These are phyloP conservation scores for Coregonus clupeaformis DNA, from an alignment of 2,113 vertebrate species.

Conservation along the genomic window DNA sequence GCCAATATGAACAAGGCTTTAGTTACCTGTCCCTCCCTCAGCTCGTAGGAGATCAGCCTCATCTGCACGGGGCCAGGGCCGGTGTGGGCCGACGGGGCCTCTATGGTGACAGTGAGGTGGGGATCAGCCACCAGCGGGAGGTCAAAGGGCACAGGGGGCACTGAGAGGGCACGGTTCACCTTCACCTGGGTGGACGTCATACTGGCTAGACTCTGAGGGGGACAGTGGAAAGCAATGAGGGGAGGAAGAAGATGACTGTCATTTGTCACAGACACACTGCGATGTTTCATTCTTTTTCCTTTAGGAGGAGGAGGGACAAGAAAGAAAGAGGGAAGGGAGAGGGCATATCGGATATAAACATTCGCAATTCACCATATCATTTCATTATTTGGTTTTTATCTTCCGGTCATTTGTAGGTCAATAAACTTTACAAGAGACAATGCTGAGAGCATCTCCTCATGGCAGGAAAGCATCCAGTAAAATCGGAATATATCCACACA, in stretches of 20 bases:
- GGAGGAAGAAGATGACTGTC: slow-evolving; percentile 1
- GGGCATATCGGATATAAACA: slow-evolving; percentile 55
- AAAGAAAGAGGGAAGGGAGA: slow-evolving; percentile 12
- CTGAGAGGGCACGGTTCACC: slow-evolving; percentile 80
- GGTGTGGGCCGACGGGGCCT: slow-evolving; percentile 80
- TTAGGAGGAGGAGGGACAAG: no score
- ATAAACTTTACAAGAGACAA: background rate
- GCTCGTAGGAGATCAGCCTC: slow-evolving; percentile 86
- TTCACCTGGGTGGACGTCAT: slow-evolving; percentile 84
- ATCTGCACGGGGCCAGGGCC: slow-evolving; percentile 79
- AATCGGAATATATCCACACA: background rate
- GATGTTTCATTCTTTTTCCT: no score
- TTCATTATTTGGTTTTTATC: background rate
- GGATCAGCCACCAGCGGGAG: slow-evolving; percentile 79
- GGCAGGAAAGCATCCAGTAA: background rate
- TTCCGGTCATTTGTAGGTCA: background rate
- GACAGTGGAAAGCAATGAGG: background rate
- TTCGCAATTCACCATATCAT: slow-evolving; percentile 4
- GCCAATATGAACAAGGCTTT: no score
- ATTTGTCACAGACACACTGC: background rate
- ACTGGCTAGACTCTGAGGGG: slow-evolving; percentile 80
- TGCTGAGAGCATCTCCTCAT: background rate
- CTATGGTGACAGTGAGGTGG: slow-evolving; percentile 73
- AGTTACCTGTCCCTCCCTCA: slow-evolving; percentile 88
- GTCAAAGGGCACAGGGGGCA: slow-evolving; percentile 80